phyloP scores from a whole-genome alignment of 2,113 vertebrate genomes.

The Thalassoma bifasciatum region DNA sequence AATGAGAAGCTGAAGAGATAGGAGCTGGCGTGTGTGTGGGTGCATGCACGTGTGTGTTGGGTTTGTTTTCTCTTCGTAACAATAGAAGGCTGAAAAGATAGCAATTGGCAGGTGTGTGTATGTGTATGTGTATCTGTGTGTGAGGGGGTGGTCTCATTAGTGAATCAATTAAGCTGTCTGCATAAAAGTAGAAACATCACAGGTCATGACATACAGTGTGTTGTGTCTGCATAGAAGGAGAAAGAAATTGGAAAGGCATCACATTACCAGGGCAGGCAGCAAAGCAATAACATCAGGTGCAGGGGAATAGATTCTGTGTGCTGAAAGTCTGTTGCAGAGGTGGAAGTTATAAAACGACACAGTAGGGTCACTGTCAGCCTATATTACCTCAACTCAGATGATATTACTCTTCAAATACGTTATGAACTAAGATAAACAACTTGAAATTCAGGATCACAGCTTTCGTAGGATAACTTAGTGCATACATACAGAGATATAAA shows the following conservation, averaged over 20 bases:
- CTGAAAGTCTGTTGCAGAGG: background rate
- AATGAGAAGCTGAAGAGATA: slow-evolving; percentile 64
- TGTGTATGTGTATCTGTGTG: background rate
- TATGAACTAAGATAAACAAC: background rate
- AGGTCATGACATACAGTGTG: slow-evolving; percentile 13
- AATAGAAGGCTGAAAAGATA: slow-evolving; percentile 41
- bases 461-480: background rate
- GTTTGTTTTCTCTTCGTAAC: slow-evolving; percentile 44
- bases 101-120: slow-evolving; percentile 30
- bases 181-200: slow-evolving; percentile 25
- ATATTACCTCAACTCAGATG: slow-evolving; percentile 5
- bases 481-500: background rate
- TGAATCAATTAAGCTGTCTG: slow-evolving; percentile 67
- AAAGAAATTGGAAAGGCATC: slow-evolving; percentile 2
- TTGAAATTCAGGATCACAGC: slow-evolving; percentile 4
- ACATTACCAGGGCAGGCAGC: slow-evolving; percentile 9
- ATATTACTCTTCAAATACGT: slow-evolving; percentile 12
- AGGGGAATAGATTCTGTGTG: background rate
- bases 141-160: slow-evolving; percentile 51
- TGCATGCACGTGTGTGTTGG: slow-evolving; percentile 15
- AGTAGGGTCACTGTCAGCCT: slow-evolving; percentile 2
- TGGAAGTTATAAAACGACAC: slow-evolving; percentile 14
- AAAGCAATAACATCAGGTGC: slow-evolving; percentile 17
- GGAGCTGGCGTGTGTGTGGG: slow-evolving; percentile 31
- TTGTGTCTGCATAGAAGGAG: slow-evolving; percentile 1